Evolutionary conservation across 1,140 invertebrate genomes (phyloP), one percentile per base, ranked within the genome.

Genomic region (Aleiodes sp.): DNA sequence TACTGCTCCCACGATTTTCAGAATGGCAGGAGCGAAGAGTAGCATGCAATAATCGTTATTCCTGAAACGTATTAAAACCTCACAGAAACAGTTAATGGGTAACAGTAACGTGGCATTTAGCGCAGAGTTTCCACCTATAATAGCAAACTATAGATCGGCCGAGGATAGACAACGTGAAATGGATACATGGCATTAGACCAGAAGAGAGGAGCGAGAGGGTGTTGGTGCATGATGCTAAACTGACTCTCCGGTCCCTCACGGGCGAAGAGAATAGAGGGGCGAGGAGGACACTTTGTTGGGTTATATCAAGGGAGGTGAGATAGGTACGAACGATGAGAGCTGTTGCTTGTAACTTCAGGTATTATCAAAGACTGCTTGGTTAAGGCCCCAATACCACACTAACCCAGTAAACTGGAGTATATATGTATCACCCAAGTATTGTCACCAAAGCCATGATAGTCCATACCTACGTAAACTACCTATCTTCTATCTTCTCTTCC

Each of bases 21-120:
- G n/a, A n/a, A n/a, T n/a, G n/a, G n/a, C n/a, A n/a, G n/a, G n/a
- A 24, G 19, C 14, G 41, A 24, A 43, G n/a, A 3, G 39, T 16
- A 14, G 6, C 12, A 39, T 4, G 21, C 60, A 62, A 63, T 69
- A 69, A 69, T 69, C 60, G 67, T 69, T 69, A 69, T 35, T 69
- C 28, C 16, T 52, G 39, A 46, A 16, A 21, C 4, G 60, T 63
- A 63, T 69, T 62, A 63, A 69, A 69, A 69, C 67, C 35, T 62
- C 2, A 8, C 19, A 67, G 65, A 26, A 14, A 12, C 9, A 29
- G n/a, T 31, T 28, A 43, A 9, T 28, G 37, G 28, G 29, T 16
- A 21, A 35, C 14, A 46, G 43, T 24, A 29, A 19, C 60, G 24
- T 35, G 8, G 19, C 19, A 19, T 24, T 26, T 35, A 10, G 21